These are phyloP conservation scores for Stegophylla sp. DNA, from an alignment of 2,888 invertebrate genomes.

Conservation along the genomic window DNA sequence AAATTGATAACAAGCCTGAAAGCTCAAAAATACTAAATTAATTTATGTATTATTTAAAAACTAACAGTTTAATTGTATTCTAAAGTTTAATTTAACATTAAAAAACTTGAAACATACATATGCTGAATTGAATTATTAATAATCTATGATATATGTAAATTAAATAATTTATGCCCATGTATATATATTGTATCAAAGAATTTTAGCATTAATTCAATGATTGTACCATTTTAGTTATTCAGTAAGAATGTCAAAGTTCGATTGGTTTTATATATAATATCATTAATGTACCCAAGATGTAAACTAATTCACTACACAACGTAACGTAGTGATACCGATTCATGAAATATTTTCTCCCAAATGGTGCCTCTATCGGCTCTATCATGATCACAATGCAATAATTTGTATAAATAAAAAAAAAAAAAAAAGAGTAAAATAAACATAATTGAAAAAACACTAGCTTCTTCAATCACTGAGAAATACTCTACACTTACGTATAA, in stretches of 20 bases:
- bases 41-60: no score
- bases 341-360: conserved; percentile 39
- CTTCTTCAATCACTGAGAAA: no score
- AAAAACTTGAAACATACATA: not conserved
- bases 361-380: conserved; percentile 29
- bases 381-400: conserved; percentile 9
- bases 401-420: conserved; percentile 6
- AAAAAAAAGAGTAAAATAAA: no score
- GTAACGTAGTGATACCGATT: conserved; percentile 23
- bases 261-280: conserved; percentile 35
- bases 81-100: no score
- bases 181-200: conserved; percentile 10
- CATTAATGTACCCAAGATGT: conserved; percentile 30
- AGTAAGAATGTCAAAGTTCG: conserved; percentile 50
- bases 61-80: no score
- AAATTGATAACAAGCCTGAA: no score
- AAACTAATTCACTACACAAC: conserved; percentile 11
- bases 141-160: conserved; percentile 23
- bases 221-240: conserved; percentile 22
- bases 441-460: no score
- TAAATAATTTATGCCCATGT: conserved; percentile 13
- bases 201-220: conserved; percentile 26
- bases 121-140: not conserved
- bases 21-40: no score
- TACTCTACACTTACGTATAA: conserved; percentile 5